These are phyloP conservation scores for Apodemus speciosus DNA, from an alignment of 2,113 vertebrate species.

Conservation along the genomic window DNA sequence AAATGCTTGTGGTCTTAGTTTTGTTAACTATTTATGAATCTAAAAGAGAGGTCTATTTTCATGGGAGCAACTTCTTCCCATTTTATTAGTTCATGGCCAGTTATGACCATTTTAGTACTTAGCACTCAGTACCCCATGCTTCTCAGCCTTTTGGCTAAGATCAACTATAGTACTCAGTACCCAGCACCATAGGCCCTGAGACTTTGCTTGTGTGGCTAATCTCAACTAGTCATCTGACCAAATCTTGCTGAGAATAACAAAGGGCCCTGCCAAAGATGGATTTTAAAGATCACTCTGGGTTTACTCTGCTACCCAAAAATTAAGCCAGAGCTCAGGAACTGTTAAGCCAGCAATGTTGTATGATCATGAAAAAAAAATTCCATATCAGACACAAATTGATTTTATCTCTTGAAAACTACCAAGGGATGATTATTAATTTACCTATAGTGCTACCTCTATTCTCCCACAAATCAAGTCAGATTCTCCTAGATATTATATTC, in stretches of 20 bases:
- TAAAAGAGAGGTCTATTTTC: background rate
- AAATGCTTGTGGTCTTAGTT: background rate
- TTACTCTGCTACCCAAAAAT: background rate
- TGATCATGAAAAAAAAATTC: slow-evolving; percentile 14
- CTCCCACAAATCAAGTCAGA: background rate
- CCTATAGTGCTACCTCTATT: background rate
- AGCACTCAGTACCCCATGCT: background rate
- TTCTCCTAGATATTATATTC: slow-evolving; percentile 2
- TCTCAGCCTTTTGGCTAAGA: too few relatives aligned
- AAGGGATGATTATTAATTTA: background rate
- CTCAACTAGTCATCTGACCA: background rate
- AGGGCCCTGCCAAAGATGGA: background rate
- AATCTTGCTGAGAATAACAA: slow-evolving; percentile 12
- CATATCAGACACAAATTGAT: background rate
- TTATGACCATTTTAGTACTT: background rate
- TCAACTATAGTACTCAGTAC: background rate
- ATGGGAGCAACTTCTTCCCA: background rate
- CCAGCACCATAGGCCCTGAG: background rate
- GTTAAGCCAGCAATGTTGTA: background rate
- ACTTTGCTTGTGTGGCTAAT: background rate
- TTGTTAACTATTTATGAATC: background rate
- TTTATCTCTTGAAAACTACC: slow-evolving; percentile 35
- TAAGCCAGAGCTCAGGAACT: background rate
- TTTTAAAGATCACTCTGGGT: background rate
- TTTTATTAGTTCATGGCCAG: background rate